Percentiles rank a stretch among this genome's conserved stretches.
Evolutionary conservation across 2,113 vertebrate species (phyloP).

Genomic region (Rhombomys opimus): DNA sequence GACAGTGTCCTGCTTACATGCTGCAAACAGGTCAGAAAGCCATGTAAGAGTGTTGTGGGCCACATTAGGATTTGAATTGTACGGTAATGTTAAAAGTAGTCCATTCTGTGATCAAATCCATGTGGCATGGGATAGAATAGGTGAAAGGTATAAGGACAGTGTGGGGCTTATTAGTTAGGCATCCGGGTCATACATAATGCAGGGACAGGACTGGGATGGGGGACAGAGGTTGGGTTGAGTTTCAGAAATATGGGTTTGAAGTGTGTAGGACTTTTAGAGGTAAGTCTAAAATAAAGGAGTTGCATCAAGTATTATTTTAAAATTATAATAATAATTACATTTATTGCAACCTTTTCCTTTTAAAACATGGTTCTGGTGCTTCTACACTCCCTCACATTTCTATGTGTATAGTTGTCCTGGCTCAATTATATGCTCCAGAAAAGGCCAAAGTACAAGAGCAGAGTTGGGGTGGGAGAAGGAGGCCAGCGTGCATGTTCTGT

Average conservation of each 20-base stretch:
- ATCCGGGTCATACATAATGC: background rate
- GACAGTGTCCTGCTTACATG: background rate
- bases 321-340: background rate
- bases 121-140: background rate
- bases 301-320: conserved; percentile 48
- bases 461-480: background rate
- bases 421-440: background rate
- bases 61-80: conserved; percentile 18
- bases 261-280: background rate
- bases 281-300: conserved; percentile 28
- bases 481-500: background rate
- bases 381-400: background rate
- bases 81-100: background rate
- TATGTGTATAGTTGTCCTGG: background rate
- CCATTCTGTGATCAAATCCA: background rate
- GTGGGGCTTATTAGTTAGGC: conserved; percentile 1
- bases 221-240: background rate
- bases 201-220: background rate
- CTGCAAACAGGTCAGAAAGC: conserved; percentile 16
- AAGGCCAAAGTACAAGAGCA: background rate
- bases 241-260: conserved; percentile 19
- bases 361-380: background rate
- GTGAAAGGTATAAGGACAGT: background rate
- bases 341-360: background rate
- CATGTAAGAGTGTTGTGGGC: background rate